Evolutionary conservation across 1,140 invertebrate genomes (phyloP), one percentile per base, ranked within the genome.

Genomic region (Streblospio benedicti): DNA sequence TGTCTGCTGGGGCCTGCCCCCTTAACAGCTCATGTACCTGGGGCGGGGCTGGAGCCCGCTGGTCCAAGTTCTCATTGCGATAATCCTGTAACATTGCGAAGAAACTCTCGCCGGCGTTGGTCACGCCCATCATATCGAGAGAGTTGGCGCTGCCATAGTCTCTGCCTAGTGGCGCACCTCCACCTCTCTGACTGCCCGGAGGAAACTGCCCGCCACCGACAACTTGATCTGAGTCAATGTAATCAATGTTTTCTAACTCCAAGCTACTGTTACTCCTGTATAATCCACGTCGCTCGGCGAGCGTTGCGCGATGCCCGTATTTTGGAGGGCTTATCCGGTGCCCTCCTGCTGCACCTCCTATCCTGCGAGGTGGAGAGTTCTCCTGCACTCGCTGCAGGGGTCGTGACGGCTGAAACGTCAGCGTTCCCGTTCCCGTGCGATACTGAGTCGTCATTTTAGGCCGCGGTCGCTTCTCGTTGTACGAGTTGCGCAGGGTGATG

Each of bases 51-150:
- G 82, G 82, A 62, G 82, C 84, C 27, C 85, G 75, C 69, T 87
- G 83, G 65, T 87, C 83, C n/a, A 78, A 74, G 56, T 83, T 72
- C 28, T 81, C 81, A 30, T 82, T 72, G 1, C 82, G 72, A 67
- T 85, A 85, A 70, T 76, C 75, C 52, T 88, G 86, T 6, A 91
- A 81, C 86, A 92, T 88, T 5, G 85, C 86, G 74, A 88, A 87
- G 70, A 89, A 86, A 62, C 84, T 84, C 53, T 87, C 86, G 32
- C 81, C 80, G n/a, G 73, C 75, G 18, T 76, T 71, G 1, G 69
- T 5, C 20, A 23, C 5, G 12, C 23, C 27, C 35, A 86, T 82
- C 57, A 86, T 79, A 71, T 88, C 85, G 57, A 88, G 83, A 56
- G 85, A 86, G 5, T 85, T 85, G 71, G 81, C 79, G 71, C 82